Evolutionary conservation across 2,113 vertebrate species (phyloP), one percentile per base, ranked within the genome.

Genomic region (Mormoops blainvillei): DNA sequence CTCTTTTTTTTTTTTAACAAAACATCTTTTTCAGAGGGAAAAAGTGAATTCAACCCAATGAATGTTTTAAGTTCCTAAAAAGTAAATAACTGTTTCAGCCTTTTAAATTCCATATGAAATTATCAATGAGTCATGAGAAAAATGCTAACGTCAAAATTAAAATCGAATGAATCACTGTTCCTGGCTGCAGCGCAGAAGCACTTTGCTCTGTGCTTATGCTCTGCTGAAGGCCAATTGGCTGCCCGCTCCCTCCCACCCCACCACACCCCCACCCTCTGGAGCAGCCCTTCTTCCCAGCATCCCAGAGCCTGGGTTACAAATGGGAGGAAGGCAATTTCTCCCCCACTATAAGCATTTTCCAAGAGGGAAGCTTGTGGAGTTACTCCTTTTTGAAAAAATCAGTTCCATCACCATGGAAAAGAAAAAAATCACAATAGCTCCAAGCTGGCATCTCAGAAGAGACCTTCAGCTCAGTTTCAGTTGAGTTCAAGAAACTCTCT

Each of bases 51-150:
- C 96, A 71, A 48, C n/a, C 24, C n/a, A 19, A 63, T 81, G 78
- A 89, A n/a, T 56, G 36, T 81, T 97, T 88, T 94, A 93, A 87
- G 93, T 94, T 98, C 95, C 95, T 97, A 94, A 94, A 92, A 87
- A 96, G 94, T 96, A 97, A 97, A 18, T 96, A 98, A 96, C 94
- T 97, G 83, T 86, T 93, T 95, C 87, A 86, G 93, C 45, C 92
- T 97, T 85, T 54, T 56, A 97, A 96, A 84, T 83, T 94, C 70
- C 82, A 86, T 63, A 89, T 5, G 0, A 97, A 98, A 91, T 95
- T 96, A 98, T 97, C 86, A 87, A 91, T 96, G 98, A 98, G 91
- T 96, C 97, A 98, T 94, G 94, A 98, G 96, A 98, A 98, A 98
- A 97, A 97, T 36, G 87, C 87, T 97, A 36, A 98, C 68, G 65